Conservation (phyloP, 1,140 invertebrate species). For the Drosophila parvula region DNA sequence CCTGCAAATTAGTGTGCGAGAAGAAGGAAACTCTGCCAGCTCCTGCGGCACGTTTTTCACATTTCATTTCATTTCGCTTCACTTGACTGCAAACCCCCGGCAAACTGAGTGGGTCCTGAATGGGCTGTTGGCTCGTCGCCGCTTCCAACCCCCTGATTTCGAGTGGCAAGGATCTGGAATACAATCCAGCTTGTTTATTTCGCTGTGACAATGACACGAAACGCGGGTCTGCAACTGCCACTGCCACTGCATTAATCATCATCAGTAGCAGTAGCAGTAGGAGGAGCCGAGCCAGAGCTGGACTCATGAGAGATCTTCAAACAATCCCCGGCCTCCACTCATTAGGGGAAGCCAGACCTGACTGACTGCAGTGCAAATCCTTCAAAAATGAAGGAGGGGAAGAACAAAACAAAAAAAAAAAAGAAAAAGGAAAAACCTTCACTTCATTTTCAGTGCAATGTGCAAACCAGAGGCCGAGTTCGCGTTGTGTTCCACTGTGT, state of each 20-base stretch:
- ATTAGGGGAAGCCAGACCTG: constrained; percentile 46
- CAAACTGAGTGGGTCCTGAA: constrained; percentile 7
- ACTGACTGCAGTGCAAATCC: constrained; percentile 37
- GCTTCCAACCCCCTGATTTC: constrained; percentile 44
- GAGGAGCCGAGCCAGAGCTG: not conserved
- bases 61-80: constrained; percentile 61
- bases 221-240: constrained; percentile 36
- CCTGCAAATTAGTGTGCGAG: constrained; percentile 34
- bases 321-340: constrained; percentile 39
- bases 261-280: constrained; percentile 3
- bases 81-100: constrained; percentile 2
- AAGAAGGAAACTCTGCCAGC: constrained; percentile 17
- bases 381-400: not conserved
- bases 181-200: constrained; percentile 42
- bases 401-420: not conserved
- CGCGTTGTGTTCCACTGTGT: constrained; percentile 3
- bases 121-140: not conserved
- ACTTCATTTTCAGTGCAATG: constrained; percentile 50
- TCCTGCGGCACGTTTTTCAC: constrained; percentile 68
- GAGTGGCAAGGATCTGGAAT: constrained; percentile 49
- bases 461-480: constrained; percentile 20
- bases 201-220: constrained; percentile 72
- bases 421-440: constrained; percentile 21
- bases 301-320: constrained; percentile 12
- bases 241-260: constrained; percentile 74